Evolutionary conservation across 2,113 vertebrate genomes (phyloP).

Genomic region (Chloebia gouldiae): DNA sequence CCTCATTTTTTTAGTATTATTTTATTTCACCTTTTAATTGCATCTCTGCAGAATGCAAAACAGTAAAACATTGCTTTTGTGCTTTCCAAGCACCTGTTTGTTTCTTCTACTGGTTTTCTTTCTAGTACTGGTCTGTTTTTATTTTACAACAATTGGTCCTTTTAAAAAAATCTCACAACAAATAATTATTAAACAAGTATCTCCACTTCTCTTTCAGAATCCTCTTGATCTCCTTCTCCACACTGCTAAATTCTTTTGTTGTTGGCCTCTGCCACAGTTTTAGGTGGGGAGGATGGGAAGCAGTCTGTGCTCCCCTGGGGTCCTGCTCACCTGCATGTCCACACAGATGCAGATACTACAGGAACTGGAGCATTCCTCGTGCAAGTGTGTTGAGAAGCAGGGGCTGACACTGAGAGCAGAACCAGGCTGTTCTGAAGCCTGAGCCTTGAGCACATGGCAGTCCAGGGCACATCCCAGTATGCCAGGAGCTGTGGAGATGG

Average conservation of each 20-base stretch:
- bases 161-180: background rate
- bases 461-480: background rate
- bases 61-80: background rate
- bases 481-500: fast-evolving
- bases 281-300: background rate
- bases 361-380: background rate
- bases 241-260: background rate
- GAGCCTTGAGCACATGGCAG: background rate
- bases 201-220: background rate
- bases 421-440: background rate
- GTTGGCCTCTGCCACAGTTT: background rate
- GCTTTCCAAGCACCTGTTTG: background rate
- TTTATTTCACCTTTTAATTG: background rate
- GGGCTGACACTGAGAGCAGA: background rate
- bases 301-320: background rate
- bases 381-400: background rate
- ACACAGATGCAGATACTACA: background rate
- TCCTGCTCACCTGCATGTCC: background rate
- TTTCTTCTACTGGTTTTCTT: background rate
- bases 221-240: background rate
- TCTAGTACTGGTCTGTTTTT: background rate
- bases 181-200: background rate
- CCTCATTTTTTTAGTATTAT: background rate
- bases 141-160: background rate
- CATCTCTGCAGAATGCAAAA: background rate